Evolutionary conservation across 2,797 vertebrate genomes (phyloP).

Genomic region (Tolypeutes matacus): DNA sequence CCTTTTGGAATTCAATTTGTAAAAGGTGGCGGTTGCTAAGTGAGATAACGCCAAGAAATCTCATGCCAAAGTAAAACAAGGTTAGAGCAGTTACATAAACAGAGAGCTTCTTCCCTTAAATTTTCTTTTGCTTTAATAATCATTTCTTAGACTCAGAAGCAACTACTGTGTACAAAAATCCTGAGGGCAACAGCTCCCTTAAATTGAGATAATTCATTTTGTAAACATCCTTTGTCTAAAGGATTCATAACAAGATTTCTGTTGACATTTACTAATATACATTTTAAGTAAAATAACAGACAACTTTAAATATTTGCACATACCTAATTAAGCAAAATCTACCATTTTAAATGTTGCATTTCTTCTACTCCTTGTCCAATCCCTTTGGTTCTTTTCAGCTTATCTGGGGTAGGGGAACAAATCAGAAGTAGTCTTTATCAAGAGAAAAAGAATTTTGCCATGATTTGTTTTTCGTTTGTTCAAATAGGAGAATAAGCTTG

Average conservation of each 20-base stretch:
- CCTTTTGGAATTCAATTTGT: slow-evolving; percentile 31
- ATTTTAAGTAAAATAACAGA: slow-evolving; percentile 38
- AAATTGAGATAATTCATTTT: slow-evolving; percentile 44
- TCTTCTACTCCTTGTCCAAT: neutral
- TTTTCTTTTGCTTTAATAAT: slow-evolving; percentile 61
- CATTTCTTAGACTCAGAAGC: slow-evolving; percentile 19
- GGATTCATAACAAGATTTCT: neutral
- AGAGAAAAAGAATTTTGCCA: slow-evolving; percentile 5
- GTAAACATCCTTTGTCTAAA: slow-evolving; percentile 31
- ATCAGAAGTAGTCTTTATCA: slow-evolving; percentile 18
- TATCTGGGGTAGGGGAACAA: neutral
- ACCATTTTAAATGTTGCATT: neutral
- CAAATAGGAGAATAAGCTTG: neutral
- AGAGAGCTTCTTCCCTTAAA: neutral
- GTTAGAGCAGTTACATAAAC: slow-evolving; percentile 1
- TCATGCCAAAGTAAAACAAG: slow-evolving; percentile 54
- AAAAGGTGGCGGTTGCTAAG: neutral
- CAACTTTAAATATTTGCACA: neutral
- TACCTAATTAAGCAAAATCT: neutral
- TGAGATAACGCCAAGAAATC: slow-evolving; percentile 33
- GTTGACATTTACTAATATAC: neutral
- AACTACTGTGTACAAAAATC: slow-evolving; percentile 18
- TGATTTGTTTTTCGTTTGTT: neutral
- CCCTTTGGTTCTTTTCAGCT: neutral
- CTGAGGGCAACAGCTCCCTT: neutral